Percentiles rank a stretch among this genome's conserved stretches.
Evolutionary conservation across 1,140 invertebrate species (phyloP).

Genomic region (Amphibalanus amphitrite): DNA sequence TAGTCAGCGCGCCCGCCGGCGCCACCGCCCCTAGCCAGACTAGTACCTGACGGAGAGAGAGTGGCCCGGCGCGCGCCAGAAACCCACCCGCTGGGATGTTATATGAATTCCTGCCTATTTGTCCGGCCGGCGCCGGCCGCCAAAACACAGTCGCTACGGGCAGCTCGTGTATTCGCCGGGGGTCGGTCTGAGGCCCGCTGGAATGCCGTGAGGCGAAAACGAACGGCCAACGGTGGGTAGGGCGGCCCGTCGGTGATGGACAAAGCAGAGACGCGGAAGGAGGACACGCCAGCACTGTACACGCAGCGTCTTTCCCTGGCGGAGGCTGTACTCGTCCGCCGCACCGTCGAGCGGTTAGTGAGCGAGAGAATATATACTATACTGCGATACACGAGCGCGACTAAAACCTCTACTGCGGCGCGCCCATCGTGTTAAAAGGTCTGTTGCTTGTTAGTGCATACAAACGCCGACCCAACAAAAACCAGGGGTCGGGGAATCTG

Average conservation of each 20-base stretch:
- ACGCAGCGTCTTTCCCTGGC: no score
- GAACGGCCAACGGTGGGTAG: neutral
- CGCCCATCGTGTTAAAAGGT: slow-evolving; percentile 7
- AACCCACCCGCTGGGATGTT: neutral
- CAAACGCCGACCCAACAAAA: slow-evolving; percentile 5
- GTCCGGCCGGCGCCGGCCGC: no score
- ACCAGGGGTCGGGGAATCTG: slow-evolving; percentile 5
- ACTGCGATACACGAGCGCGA: no score
- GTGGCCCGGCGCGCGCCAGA: no score
- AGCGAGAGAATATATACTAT: no score
- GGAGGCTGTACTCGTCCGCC: no score
- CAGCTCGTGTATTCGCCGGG: neutral
- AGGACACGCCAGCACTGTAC: no score
- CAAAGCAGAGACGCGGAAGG: no score
- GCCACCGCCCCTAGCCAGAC: neutral
- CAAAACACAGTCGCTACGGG: neutral
- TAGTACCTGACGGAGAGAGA: neutral
- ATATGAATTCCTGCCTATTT: neutral
- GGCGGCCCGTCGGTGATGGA: no score
- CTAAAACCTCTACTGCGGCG: slow-evolving; percentile 5
- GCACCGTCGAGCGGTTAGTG: no score
- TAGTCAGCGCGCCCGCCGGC: no score
- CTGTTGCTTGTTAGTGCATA: slow-evolving; percentile 9
- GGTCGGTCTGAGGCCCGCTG: no score
- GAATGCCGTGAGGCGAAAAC: neutral